Percentiles rank a stretch among this genome's conserved stretches.
phyloP scores from a whole-genome alignment of 2,888 invertebrate genomes.

The Coleophora flavipennella region DNA sequence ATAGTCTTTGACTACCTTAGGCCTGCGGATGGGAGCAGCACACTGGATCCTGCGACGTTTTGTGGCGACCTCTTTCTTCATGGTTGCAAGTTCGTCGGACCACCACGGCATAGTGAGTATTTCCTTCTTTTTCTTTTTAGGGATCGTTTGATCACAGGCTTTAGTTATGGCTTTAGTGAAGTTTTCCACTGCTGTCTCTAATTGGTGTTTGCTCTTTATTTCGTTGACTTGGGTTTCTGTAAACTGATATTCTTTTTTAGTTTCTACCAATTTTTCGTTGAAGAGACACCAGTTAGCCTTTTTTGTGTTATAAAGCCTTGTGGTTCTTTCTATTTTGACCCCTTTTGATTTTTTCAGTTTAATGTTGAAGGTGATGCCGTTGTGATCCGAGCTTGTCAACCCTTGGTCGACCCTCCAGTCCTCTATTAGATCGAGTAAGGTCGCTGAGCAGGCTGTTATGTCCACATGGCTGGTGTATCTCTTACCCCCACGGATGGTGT shows the following conservation, averaged over 20 bases:
- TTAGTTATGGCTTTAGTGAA: too few relatives aligned
- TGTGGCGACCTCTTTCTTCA: too few relatives aligned
- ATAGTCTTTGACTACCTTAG: too few relatives aligned
- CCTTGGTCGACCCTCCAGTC: too few relatives aligned
- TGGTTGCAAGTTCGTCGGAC: too few relatives aligned
- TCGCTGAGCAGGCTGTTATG: slow-evolving; percentile 16
- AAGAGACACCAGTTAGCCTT: background rate
- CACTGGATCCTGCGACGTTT: too few relatives aligned
- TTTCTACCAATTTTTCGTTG: background rate
- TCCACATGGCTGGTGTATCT: slow-evolving; percentile 16
- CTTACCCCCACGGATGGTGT: slow-evolving; percentile 12
- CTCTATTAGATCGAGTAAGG: slow-evolving; percentile 6
- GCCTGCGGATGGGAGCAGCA: too few relatives aligned
- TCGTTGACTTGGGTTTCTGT: too few relatives aligned
- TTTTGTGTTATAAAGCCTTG: background rate
- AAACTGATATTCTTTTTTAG: too few relatives aligned
- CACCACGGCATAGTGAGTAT: background rate
- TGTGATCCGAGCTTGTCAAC: background rate
- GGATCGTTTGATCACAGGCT: too few relatives aligned
- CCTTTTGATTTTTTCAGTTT: background rate
- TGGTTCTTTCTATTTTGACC: background rate
- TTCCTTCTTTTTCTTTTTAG: slow-evolving; percentile 1
- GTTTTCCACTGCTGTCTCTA: too few relatives aligned
- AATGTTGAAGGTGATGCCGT: background rate
- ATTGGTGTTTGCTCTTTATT: too few relatives aligned